phyloP scores from a whole-genome alignment of 2,113 vertebrate species.

The Thunnus maccoyii region DNA sequence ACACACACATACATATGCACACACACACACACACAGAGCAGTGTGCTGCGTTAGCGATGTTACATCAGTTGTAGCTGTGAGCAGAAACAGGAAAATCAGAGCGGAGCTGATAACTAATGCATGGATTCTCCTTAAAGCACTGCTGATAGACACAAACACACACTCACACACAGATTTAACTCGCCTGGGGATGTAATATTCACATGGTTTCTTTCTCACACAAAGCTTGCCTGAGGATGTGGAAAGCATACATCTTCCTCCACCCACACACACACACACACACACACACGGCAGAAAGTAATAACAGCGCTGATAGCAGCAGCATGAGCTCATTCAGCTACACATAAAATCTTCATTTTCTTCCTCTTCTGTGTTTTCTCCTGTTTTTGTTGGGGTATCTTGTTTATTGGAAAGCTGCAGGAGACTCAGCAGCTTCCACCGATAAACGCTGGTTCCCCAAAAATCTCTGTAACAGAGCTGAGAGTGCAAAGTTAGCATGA shows the following conservation, averaged over 20 bases:
- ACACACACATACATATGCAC: no score
- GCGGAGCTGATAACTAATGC: slow-evolving; percentile 57
- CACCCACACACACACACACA: slow-evolving; percentile 4
- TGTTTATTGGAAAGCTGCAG: no score
- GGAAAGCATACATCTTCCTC: neutral
- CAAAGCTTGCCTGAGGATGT: slow-evolving; percentile 13
- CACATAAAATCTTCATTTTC: no score
- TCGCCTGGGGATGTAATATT: slow-evolving; percentile 14
- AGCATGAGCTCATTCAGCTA: no score
- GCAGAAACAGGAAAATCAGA: slow-evolving; percentile 47
- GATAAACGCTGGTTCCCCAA: no score
- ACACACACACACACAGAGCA: neutral
- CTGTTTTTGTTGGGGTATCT: no score
- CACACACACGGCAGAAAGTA: neutral
- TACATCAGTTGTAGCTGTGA: slow-evolving; percentile 48
- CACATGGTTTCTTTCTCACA: slow-evolving; percentile 28
- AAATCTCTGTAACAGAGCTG: no score
- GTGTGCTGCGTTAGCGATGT: slow-evolving; percentile 41
- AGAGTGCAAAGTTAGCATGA: no score
- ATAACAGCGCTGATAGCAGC: no score
- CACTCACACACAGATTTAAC: neutral
- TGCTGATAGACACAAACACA: slow-evolving; percentile 33
- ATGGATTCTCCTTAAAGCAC: slow-evolving; percentile 47
- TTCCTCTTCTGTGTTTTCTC: no score
- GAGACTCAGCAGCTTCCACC: no score